Percentiles rank a stretch among this genome's conserved stretches.
phyloP scores from a whole-genome alignment of 53 echinoderm and acorn worm genomes.

The Luidia sarsii region DNA sequence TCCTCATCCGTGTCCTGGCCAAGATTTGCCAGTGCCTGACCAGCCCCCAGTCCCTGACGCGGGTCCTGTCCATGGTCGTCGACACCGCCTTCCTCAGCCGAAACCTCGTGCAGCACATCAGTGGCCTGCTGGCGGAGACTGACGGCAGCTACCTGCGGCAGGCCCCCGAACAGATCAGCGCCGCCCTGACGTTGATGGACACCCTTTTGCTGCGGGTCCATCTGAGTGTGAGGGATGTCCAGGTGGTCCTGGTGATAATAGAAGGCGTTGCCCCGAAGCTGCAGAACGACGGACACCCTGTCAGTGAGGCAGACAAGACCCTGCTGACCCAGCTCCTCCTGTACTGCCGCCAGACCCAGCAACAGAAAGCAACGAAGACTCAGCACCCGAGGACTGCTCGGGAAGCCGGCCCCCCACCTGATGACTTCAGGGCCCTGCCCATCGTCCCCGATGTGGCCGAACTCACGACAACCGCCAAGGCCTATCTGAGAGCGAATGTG shows the following conservation, averaged over 20 bases:
- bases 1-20: constrained; percentile 62
- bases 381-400: constrained; percentile 16
- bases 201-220: constrained; percentile 67
- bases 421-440: constrained; percentile 79
- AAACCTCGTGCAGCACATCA: constrained; percentile 67
- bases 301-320: constrained; percentile 9
- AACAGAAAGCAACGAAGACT: constrained; percentile 28
- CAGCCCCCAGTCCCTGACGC: constrained; percentile 55
- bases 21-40: constrained; percentile 61
- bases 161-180: constrained; percentile 49
- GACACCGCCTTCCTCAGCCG: constrained; percentile 60
- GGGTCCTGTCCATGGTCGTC: constrained; percentile 57
- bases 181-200: constrained; percentile 62
- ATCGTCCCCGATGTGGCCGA: constrained; percentile 76
- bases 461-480: constrained; percentile 47
- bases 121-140: constrained; percentile 49
- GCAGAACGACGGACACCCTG: constrained; percentile 30
- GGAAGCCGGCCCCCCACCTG: constrained; percentile 64
- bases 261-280: constrained; percentile 33
- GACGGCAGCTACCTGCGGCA: constrained; percentile 1
- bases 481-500: constrained; percentile 71
- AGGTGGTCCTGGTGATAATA: constrained; percentile 61
- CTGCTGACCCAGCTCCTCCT: constrained; percentile 47
- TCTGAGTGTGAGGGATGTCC: constrained; percentile 54
- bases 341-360: constrained; percentile 35